Conservation (phyloP, 2,888 invertebrate species). For the Emmelina monodactyla region DNA sequence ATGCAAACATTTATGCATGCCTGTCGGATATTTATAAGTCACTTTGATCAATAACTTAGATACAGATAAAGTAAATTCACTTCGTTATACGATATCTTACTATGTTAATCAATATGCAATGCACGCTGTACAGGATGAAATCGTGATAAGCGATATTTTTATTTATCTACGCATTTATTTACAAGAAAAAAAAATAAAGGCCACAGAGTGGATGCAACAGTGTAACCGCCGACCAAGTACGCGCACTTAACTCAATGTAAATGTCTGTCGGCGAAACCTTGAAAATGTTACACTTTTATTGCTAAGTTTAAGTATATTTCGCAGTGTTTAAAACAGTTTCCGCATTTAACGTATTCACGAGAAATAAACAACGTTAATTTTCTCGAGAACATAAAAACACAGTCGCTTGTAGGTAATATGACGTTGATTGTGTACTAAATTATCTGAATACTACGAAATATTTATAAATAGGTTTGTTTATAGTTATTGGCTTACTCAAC, state of each 20-base stretch:
- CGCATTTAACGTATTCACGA: not conserved
- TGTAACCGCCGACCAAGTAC: too few species aligned
- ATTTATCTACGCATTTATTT: too few species aligned
- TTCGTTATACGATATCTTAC: not conserved
- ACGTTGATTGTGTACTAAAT: too few species aligned
- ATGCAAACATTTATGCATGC: not conserved
- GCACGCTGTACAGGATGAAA: not conserved
- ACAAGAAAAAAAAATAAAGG: too few species aligned
- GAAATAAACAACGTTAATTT: not conserved
- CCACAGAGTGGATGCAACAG: too few species aligned
- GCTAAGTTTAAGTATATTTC: not conserved
- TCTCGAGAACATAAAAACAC: too few species aligned
- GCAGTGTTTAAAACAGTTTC: not conserved
- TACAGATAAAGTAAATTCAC: not conserved
- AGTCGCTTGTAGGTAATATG: too few species aligned
- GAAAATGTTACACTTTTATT: not conserved
- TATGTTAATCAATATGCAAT: slow-evolving; percentile 1
- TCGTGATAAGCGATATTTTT: not conserved
- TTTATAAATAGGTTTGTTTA: too few species aligned
- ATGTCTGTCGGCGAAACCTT: not conserved
- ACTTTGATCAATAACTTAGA: slow-evolving; percentile 1
- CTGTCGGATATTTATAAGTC: slow-evolving; percentile 1
- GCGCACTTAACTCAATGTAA: too few species aligned
- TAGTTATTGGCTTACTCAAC: too few species aligned
- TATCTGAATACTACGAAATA: too few species aligned